These are phyloP conservation scores for Ptychobarbus kaznakovi DNA, from an alignment of 2,797 vertebrate genomes.

Conservation along the genomic window DNA sequence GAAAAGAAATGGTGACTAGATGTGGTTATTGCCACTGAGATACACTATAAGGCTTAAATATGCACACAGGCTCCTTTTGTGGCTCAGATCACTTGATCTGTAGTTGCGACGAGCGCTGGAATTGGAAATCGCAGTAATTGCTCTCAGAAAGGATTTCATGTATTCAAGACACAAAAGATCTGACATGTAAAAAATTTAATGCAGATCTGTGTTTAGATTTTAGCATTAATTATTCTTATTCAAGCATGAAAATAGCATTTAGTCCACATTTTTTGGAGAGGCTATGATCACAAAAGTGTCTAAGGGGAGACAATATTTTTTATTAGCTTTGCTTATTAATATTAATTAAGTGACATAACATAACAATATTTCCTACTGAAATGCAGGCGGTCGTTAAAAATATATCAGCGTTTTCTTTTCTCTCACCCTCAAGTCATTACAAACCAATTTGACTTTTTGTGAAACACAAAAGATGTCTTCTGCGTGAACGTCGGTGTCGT, in stretches of 20 bases:
- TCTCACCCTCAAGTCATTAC: too few species aligned
- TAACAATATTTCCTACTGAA: neutral
- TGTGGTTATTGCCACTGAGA: conserved; percentile 20
- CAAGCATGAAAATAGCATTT: conserved; percentile 9
- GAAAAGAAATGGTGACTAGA: conserved; percentile 45
- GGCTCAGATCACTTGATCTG: conserved; percentile 16
- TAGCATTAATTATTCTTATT: conserved; percentile 15
- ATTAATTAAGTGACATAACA: neutral
- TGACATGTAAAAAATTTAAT: neutral
- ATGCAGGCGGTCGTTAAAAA: neutral
- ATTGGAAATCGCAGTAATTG: conserved; percentile 31
- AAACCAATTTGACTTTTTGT: neutral
- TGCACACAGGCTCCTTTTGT: conserved; percentile 11
- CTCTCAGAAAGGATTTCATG: conserved; percentile 37
- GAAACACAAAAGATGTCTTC: neutral
- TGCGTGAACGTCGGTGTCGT: neutral
- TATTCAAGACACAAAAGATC: conserved; percentile 32
- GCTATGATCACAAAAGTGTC: neutral
- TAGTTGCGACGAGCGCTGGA: conserved; percentile 4
- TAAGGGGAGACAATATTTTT: neutral
- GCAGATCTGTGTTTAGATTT: neutral
- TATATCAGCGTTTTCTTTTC: neutral
- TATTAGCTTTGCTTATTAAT: neutral
- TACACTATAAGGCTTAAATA: conserved; percentile 23
- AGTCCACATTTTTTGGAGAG: neutral